Evolutionary conservation across 2,888 invertebrate species (phyloP).

Genomic region (Eristalinus aeneus): DNA sequence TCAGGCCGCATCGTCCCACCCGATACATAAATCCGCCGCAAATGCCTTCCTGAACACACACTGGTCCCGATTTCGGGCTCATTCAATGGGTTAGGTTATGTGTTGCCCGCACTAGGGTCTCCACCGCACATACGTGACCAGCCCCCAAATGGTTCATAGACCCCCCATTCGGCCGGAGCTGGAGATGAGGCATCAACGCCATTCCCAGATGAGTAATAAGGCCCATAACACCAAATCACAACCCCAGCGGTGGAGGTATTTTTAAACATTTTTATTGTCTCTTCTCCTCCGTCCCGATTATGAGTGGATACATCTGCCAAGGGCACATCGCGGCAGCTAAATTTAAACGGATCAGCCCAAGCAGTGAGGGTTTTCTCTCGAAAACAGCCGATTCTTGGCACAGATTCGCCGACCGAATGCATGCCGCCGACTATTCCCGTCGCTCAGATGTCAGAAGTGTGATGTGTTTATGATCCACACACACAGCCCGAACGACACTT

Average conservation of each 20-base stretch:
- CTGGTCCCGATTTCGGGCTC: not conserved
- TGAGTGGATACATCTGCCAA: conserved; percentile 10
- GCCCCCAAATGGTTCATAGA: conserved; percentile 20
- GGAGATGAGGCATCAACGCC: not conserved
- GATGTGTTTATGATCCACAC: not conserved
- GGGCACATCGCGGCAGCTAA: conserved; percentile 17
- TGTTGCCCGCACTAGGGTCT: conserved; percentile 23
- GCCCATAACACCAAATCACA: conserved; percentile 18
- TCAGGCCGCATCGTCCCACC: not conserved
- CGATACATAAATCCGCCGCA: not conserved
- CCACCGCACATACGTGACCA: conserved; percentile 42
- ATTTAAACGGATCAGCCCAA: conserved; percentile 6
- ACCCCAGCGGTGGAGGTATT: conserved; percentile 23
- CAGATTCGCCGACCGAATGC: conserved; percentile 2
- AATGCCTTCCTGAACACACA: not conserved
- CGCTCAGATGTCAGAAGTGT: not conserved
- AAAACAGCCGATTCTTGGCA: conserved; percentile 14
- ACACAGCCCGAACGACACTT: not conserved
- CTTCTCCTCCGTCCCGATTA: not conserved
- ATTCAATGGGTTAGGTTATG: conserved; percentile 23
- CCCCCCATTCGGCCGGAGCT: not conserved
- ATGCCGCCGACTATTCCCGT: conserved; percentile 15
- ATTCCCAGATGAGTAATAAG: conserved; percentile 40
- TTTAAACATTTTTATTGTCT: conserved; percentile 47
- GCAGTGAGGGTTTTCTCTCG: not conserved